Percentiles rank a stretch among this genome's conserved stretches.
These are phyloP conservation scores for Pygoscelis adeliae DNA, from an alignment of 2,113 vertebrate genomes.

Conservation along the genomic window DNA sequence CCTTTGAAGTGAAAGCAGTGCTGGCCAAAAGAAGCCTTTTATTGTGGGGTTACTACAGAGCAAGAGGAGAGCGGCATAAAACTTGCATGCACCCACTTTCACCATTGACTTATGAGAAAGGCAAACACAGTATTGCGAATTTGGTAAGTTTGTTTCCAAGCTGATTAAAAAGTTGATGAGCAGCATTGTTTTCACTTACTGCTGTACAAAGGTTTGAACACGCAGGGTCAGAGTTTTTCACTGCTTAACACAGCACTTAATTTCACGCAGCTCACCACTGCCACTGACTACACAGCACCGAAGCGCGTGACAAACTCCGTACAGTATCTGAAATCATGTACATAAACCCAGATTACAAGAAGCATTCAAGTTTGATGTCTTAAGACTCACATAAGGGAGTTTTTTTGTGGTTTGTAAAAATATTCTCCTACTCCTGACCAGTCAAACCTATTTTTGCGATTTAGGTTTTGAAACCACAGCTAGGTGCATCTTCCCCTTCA, in stretches of 20 bases:
- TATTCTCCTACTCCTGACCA: background rate
- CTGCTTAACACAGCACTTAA: accelerated
- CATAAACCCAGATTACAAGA: accelerated
- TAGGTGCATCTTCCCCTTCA: background rate
- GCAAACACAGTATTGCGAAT: background rate
- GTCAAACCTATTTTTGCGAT: background rate
- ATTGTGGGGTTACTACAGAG: too few species aligned
- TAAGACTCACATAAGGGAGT: accelerated
- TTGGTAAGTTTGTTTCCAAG: background rate
- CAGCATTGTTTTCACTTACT: background rate
- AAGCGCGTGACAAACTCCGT: background rate
- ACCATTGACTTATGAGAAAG: accelerated
- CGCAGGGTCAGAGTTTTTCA: accelerated
- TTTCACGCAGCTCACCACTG: background rate
- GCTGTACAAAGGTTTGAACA: background rate
- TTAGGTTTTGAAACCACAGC: background rate
- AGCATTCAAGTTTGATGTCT: accelerated
- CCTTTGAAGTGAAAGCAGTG: background rate
- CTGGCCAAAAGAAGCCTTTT: background rate
- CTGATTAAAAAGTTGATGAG: background rate
- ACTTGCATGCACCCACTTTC: accelerated
- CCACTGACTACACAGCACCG: accelerated
- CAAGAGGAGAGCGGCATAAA: background rate
- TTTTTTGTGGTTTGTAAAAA: background rate
- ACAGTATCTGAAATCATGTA: accelerated